These are phyloP conservation scores for Mungos mungo DNA, from an alignment of 2,113 vertebrate species.

Conservation along the genomic window DNA sequence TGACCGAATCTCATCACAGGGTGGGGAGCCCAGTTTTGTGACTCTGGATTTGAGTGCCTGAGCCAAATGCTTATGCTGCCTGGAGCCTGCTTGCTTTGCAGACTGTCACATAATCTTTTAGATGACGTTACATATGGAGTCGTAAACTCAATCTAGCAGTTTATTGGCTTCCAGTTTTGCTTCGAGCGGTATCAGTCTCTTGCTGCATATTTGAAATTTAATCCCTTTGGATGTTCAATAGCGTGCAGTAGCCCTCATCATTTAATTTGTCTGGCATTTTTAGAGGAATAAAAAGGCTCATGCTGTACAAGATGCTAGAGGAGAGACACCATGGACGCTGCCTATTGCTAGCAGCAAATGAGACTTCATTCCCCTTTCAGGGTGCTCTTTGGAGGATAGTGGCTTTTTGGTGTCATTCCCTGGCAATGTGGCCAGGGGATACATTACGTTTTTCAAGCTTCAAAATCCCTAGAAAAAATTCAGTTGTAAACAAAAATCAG, in stretches of 20 bases:
- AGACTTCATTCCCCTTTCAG: not conserved
- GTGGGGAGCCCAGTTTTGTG: not conserved
- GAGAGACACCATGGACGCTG: not conserved
- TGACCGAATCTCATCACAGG: not conserved
- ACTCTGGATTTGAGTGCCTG: not conserved
- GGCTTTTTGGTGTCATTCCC: not conserved
- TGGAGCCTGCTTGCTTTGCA: constrained; percentile 40
- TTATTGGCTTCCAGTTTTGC: constrained; percentile 61
- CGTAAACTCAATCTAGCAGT: constrained; percentile 58
- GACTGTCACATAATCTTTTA: not conserved
- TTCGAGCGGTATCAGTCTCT: constrained; percentile 55
- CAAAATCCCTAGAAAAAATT: not conserved
- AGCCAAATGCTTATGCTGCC: constrained; percentile 22
- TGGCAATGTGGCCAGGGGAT: not conserved
- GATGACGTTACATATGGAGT: constrained; percentile 53
- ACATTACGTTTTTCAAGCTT: not conserved
- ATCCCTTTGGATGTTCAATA: constrained; percentile 64
- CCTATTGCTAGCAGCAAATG: not conserved
- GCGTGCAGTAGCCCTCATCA: constrained; percentile 58
- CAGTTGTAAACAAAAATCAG: constrained; percentile 33
- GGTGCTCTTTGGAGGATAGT: not conserved
- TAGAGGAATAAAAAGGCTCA: constrained; percentile 9
- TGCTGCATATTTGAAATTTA: constrained; percentile 70
- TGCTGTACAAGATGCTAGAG: constrained; percentile 47
- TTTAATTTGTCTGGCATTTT: constrained; percentile 69